Evolutionary conservation across 2,113 vertebrate species (phyloP), one percentile per base, ranked within the genome.

Genomic region (Pygoscelis antarcticus): DNA sequence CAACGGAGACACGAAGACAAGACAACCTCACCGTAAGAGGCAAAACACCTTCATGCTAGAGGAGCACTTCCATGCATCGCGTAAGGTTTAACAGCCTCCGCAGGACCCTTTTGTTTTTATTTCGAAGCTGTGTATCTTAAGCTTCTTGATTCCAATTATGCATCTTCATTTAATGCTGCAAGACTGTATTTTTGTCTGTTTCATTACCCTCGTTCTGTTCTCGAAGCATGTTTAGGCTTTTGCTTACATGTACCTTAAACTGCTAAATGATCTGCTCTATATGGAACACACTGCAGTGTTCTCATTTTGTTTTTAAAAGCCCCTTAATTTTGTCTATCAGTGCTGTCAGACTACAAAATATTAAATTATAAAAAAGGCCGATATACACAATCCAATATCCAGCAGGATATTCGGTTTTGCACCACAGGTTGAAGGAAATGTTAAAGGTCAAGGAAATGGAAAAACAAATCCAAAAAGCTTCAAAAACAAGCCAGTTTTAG

Each of bases 341-440:
- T 97, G 90, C 96, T 88, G 40, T 96, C 93, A 65, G 91, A 72
- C 49, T 89, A 95, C 70, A 96, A 95, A 97, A 94, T 40, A 94
- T 71, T 93, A 93, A 88, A 61, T 97, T 97, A 98, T 83, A 97
- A 97, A 97, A 97, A 98, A 96, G 29, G 94, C 94, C 60, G 78
- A 96, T 96, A 94, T 72, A 95, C 61, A 95, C 44, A 88, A 71
- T 90, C 72, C 89, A 69, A 66, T 83, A 96, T 84, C 87, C 96
- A 95, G 80, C 69, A 89, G 91, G 96, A 95, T 89, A 93, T 89
- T 92, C 7, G 49, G 87, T 74, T 97, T 68, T 96, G 97, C 69
- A 94, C 97, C 97, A 98, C 96, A 98, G 98, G 96, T 94, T 70
- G 91, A 97, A 98, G 84, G 96, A 96, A 85, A 97, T 89, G 96